These are phyloP conservation scores for Ptilorrhoa leucosticta DNA, from an alignment of 2,113 vertebrate species.

Conservation along the genomic window DNA sequence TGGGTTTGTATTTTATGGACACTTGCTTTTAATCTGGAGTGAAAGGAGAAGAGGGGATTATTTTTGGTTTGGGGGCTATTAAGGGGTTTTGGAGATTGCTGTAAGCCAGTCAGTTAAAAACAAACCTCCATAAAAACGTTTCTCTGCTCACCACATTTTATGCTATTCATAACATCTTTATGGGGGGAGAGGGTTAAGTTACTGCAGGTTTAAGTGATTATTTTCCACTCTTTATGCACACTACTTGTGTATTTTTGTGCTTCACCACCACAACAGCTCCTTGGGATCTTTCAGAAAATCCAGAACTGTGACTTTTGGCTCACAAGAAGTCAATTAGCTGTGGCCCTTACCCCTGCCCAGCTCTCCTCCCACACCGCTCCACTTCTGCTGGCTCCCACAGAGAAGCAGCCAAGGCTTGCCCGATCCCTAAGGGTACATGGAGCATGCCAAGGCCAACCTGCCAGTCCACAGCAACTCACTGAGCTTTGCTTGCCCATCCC, in stretches of 20 bases:
- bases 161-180: constrained; percentile 11
- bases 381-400: neutral
- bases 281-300: neutral
- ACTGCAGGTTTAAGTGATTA: constrained; percentile 26
- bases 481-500: neutral
- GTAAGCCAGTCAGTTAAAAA: constrained; percentile 37
- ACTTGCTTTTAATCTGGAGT: constrained; percentile 52
- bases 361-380: neutral
- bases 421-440: fast-evolving
- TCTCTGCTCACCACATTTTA: constrained; percentile 15
- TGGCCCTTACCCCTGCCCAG: neutral
- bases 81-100: constrained; percentile 5
- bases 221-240: neutral
- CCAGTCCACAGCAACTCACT: neutral
- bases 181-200: constrained; percentile 8
- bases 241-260: neutral
- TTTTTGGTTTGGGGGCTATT: constrained; percentile 6
- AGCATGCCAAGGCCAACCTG: neutral
- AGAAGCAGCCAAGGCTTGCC: neutral
- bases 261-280: neutral
- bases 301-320: neutral
- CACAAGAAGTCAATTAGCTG: neutral
- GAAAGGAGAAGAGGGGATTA: constrained; percentile 36
- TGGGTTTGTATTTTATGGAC: neutral
- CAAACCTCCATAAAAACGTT: constrained; percentile 7